A percentile compares a stretch with the other conserved stretches of the same genome.
Conservation (phyloP, 2,888 invertebrate genomes). For the Drosophila pseudotalamancana region DNA sequence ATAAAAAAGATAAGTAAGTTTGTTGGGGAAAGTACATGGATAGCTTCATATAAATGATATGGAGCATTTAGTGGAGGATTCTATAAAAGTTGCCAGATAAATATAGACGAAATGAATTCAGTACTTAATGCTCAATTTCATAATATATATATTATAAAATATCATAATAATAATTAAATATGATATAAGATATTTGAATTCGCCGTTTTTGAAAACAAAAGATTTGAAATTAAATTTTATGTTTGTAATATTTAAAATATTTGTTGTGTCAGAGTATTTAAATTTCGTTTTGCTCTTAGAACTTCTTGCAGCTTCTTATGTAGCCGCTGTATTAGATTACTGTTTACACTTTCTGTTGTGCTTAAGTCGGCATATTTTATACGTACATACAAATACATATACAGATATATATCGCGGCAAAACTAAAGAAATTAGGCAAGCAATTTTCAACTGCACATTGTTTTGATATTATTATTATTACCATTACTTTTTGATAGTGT, state of each 20-base stretch:
- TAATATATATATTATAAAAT: too few species aligned
- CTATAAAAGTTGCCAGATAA: background rate
- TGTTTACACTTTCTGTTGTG: conserved; percentile 57
- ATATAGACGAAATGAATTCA: too few species aligned
- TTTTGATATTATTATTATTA: conserved; percentile 30
- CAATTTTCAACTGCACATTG: conserved; percentile 17
- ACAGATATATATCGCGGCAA: too few species aligned
- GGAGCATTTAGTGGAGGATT: background rate
- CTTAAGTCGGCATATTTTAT: conserved; percentile 39
- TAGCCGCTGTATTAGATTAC: conserved; percentile 49
- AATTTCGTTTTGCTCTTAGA: conserved; percentile 1
- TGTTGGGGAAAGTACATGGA: background rate
- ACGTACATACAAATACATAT: too few species aligned
- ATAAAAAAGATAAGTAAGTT: conserved; percentile 10
- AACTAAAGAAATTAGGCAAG: background rate
- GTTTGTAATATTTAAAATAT: too few species aligned
- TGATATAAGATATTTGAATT: too few species aligned
- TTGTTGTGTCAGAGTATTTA: conserved; percentile 35
- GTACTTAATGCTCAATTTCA: too few species aligned
- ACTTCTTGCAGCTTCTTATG: conserved; percentile 2
- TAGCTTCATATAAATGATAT: background rate
- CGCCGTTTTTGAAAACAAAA: too few species aligned
- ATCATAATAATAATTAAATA: too few species aligned
- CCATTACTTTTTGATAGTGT: background rate
- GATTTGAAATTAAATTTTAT: too few species aligned